Base-by-base conservation (phyloP, 1,140 invertebrate species). In the Drosophila oshimai region DNA sequence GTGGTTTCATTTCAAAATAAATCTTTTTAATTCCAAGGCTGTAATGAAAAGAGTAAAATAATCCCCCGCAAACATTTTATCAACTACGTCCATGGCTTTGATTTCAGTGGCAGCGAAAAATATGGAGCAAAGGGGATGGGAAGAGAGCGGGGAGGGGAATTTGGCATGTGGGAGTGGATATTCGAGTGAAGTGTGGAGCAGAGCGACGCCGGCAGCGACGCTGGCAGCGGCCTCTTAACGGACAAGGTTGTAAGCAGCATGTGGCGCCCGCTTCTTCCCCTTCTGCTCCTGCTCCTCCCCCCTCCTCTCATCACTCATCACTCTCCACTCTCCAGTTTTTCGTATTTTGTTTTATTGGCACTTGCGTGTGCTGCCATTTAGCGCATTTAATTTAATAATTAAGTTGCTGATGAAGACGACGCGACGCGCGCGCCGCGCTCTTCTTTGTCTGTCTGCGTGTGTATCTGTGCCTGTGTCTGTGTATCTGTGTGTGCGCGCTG, bases 371-470 rank as follows among this genome's bases (percentile, higher is more conserved):
- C 72, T 86, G 76, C 76, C 77, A 87, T 87, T 86, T 87, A 86
- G 83, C 81, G 80, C 81, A 76, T 87, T 86, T 86, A 86, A 86
- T 86, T 86, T 86, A 87, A 86, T 86, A 86, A 86, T 86, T 86
- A 87, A 86, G 81, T 76, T 70, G 81, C 74, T 74, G 78, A 78
- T 78, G 79, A 70, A 83, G 78, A 74, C 74, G 70, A 46, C 42
- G 61, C 53, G 53, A 28, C 41, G 42, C n/a, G n/a, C n/a, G n/a
- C n/a, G n/a, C n/a, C 70, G 44, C 60, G 47, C 74, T 78, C 55
- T 74, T 36, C 37, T 33, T 45, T 12, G 29, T 18, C 39, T 34
- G 26, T 7, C 39, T 45, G 12, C n/a, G 29, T 13, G 3, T 17
- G 13, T 20, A 0, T 47, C 18, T 37, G 10, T 47, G 22, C n/a